These are phyloP conservation scores for Cryptocheilus praepositus DNA, from an alignment of 2,888 invertebrate genomes.

Conservation along the genomic window DNA sequence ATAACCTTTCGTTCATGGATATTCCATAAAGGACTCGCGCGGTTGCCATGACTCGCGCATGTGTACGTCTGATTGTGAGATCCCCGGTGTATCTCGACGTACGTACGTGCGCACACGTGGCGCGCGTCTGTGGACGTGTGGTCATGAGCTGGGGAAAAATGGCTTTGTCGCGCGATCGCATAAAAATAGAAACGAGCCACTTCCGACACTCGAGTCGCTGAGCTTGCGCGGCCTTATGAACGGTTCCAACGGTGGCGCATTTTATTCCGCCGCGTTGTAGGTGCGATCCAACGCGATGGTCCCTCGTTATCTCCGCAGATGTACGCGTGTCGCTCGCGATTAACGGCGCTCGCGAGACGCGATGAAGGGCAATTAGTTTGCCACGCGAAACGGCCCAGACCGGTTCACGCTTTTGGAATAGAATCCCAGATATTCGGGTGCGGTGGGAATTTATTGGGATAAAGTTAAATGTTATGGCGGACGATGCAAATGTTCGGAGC, in stretches of 20 bases:
- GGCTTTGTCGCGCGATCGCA: slow-evolving; percentile 30
- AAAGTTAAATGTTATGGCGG: too few relatives aligned
- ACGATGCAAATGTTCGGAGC: too few relatives aligned
- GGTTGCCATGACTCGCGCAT: slow-evolving; percentile 8
- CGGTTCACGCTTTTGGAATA: too few relatives aligned
- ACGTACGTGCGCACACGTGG: neutral
- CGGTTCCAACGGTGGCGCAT: neutral
- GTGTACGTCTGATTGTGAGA: neutral
- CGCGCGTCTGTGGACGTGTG: slow-evolving; percentile 8
- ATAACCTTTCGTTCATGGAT: slow-evolving; percentile 38
- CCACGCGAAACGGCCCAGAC: too few relatives aligned
- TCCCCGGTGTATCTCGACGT: too few relatives aligned
- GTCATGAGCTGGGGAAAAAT: slow-evolving; percentile 28
- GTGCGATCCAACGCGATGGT: neutral
- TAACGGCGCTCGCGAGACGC: neutral
- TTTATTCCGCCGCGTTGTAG: neutral
- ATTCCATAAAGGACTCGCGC: slow-evolving; percentile 46
- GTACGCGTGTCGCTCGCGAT: neutral
- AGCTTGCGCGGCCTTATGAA: slow-evolving; percentile 14
- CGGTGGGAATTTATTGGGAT: too few relatives aligned
- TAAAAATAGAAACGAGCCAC: slow-evolving; percentile 51
- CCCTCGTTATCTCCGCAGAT: slow-evolving; percentile 2
- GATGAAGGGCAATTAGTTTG: too few relatives aligned
- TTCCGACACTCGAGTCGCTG: slow-evolving; percentile 21
- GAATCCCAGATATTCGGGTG: too few relatives aligned